Evolutionary conservation across 2,797 vertebrate species (phyloP).

Genomic region (Paguma larvata): DNA sequence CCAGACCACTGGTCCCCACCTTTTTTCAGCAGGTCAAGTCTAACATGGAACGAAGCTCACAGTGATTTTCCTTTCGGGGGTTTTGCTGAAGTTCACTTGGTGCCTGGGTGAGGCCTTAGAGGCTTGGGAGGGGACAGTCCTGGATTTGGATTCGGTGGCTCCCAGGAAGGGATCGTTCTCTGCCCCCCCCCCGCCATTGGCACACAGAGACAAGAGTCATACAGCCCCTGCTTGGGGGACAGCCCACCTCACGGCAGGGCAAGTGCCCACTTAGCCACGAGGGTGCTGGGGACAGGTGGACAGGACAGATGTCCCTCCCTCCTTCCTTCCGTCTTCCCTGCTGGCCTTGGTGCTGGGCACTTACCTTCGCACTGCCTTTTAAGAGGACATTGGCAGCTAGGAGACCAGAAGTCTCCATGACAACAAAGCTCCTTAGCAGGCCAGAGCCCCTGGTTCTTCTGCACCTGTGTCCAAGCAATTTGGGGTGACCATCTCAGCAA

Average conservation of each 20-base stretch:
- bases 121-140: neutral
- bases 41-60: neutral
- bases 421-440: constrained; percentile 87
- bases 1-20: neutral
- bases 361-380: constrained; percentile 85
- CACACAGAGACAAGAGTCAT: neutral
- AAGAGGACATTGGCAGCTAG: constrained; percentile 86
- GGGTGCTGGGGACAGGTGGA: neutral
- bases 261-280: neutral
- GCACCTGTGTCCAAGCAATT: constrained; percentile 79
- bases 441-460: constrained; percentile 83
- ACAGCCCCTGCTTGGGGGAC: neutral
- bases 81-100: neutral
- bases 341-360: constrained; percentile 76
- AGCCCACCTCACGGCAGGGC: neutral
- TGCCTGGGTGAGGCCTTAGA: neutral
- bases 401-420: constrained; percentile 88
- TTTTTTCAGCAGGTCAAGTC: neutral
- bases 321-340: constrained; percentile 26
- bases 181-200: neutral
- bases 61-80: neutral
- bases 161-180: neutral
- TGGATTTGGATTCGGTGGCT: neutral
- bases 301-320: neutral
- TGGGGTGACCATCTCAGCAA: constrained; percentile 81